These are phyloP conservation scores for Sebastes nivosus DNA, from an alignment of 2,797 vertebrate genomes.

Conservation along the genomic window DNA sequence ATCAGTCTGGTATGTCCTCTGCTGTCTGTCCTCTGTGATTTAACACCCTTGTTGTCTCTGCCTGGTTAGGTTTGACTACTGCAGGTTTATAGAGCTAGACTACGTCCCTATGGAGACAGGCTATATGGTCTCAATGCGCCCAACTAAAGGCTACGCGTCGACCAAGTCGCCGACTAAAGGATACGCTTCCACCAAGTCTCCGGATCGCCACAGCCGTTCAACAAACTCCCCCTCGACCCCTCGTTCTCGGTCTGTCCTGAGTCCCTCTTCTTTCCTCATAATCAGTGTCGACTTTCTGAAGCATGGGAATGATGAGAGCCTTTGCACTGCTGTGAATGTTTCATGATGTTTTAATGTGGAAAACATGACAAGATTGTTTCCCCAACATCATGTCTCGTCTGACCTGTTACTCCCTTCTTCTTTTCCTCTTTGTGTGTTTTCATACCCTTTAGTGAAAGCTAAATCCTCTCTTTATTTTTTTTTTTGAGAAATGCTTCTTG, in stretches of 20 bases:
- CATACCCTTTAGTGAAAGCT: neutral
- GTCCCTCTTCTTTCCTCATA: constrained; percentile 10
- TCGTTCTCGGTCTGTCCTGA: constrained; percentile 66
- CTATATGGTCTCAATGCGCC: constrained; percentile 87
- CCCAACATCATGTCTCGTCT: constrained; percentile 5
- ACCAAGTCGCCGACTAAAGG: constrained; percentile 78
- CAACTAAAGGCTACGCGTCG: constrained; percentile 81
- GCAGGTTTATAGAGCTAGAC: constrained; percentile 88
- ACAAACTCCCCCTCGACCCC: constrained; percentile 74
- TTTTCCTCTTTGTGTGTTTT: neutral
- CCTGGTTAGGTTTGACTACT: constrained; percentile 87
- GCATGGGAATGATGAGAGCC: constrained; percentile 63
- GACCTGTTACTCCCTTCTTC: neutral
- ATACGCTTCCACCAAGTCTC: constrained; percentile 71
- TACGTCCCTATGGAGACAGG: constrained; percentile 87
- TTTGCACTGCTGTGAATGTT: constrained; percentile 34
- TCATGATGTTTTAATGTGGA: constrained; percentile 14
- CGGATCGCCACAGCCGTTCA: constrained; percentile 78
- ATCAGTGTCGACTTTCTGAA: constrained; percentile 38
- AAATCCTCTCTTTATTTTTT: neutral
- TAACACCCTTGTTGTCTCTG: constrained; percentile 76
- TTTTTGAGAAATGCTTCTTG: constrained; percentile 16
- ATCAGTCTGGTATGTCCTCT: constrained; percentile 17
- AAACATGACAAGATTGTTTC: neutral
- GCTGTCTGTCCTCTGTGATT: constrained; percentile 31